These are phyloP conservation scores for Alectura lathami DNA, from an alignment of 2,113 vertebrate species.

Conservation along the genomic window DNA sequence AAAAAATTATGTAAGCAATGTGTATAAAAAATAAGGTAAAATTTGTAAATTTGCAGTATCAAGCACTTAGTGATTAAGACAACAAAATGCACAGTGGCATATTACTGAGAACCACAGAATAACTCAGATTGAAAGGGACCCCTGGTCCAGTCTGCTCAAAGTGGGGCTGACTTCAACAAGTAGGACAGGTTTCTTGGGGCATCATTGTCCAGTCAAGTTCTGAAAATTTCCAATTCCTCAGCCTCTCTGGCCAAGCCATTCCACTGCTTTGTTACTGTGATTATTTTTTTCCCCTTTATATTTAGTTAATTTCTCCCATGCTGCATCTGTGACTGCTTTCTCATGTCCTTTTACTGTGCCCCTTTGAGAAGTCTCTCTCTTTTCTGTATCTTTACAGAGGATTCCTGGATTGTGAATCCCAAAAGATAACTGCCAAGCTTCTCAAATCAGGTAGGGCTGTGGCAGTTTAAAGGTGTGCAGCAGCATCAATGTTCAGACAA, in stretches of 20 bases:
- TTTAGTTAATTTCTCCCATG: background rate
- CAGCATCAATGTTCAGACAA: background rate
- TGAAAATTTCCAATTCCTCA: background rate
- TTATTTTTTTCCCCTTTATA: background rate
- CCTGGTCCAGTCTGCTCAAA: background rate
- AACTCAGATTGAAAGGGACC: background rate
- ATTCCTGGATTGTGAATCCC: background rate
- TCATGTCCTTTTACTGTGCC: background rate
- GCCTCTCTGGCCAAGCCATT: background rate
- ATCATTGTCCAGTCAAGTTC: background rate
- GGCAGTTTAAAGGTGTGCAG: background rate
- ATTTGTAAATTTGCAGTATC: background rate
- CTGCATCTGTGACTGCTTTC: background rate
- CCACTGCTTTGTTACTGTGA: background rate
- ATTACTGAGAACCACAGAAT: background rate
- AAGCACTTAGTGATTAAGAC: background rate
- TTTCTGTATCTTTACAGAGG: background rate
- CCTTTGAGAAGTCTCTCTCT: background rate
- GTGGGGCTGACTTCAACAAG: background rate
- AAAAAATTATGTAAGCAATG: rapidly evolving
- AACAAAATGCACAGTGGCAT: background rate
- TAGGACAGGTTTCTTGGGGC: background rate
- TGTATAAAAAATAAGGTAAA: background rate
- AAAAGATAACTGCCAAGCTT: background rate
- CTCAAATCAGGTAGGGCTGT: background rate